Evolutionary conservation across 2,888 invertebrate genomes (phyloP).

Genomic region (Agriopis marginaria): DNA sequence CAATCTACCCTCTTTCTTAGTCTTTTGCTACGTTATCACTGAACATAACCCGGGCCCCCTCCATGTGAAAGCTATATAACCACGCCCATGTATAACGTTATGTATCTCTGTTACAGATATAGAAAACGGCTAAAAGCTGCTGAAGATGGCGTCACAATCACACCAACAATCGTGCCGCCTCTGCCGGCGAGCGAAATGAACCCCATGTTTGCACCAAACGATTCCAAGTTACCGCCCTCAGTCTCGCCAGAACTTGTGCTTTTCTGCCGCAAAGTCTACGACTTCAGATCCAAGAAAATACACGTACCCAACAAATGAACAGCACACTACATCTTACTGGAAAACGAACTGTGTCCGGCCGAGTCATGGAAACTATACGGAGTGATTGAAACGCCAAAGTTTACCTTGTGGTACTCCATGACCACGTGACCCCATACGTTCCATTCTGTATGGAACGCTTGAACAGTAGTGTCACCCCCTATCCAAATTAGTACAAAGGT

Average conservation of each 20-base stretch:
- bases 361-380: conserved; percentile 39
- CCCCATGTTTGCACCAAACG: conserved; percentile 78
- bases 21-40: too few species aligned
- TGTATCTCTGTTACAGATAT: conserved; percentile 87
- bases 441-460: conserved; percentile 29
- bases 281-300: conserved; percentile 95
- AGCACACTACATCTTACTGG: conserved; percentile 17
- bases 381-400: conserved; percentile 62
- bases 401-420: conserved; percentile 51
- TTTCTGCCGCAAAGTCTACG: conserved; percentile 97
- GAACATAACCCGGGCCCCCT: neutral
- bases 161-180: conserved; percentile 91
- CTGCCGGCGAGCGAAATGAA: conserved; percentile 87
- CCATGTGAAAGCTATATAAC: neutral
- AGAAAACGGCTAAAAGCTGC: conserved; percentile 92
- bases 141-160: conserved; percentile 91
- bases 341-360: conserved; percentile 38
- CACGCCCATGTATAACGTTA: neutral
- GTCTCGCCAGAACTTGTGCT: conserved; percentile 94
- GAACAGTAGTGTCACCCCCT: conserved; percentile 63
- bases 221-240: conserved; percentile 88
- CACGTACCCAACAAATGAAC: conserved; percentile 80
- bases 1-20: too few species aligned
- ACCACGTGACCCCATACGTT: conserved; percentile 37
- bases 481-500: conserved; percentile 79